Conservation (phyloP, 2,888 invertebrate species). For the Hypomecis punctinalis region DNA sequence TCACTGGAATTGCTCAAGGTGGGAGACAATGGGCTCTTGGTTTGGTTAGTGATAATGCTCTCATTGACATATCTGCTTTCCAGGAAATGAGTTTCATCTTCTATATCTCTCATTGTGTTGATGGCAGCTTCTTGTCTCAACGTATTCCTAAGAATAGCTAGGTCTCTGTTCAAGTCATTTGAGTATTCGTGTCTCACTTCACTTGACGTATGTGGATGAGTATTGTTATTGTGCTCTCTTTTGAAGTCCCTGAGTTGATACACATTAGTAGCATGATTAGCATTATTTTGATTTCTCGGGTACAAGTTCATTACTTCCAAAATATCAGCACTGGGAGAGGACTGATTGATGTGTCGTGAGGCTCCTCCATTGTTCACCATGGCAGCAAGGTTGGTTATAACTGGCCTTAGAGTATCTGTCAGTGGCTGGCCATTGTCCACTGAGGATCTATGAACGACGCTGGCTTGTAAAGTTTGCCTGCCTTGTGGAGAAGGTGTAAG, state of each 20-base stretch:
- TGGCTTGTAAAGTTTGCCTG: conserved; percentile 74
- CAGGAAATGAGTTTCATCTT: conserved; percentile 72
- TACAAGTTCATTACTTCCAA: conserved; percentile 83
- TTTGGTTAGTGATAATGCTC: conserved; percentile 44
- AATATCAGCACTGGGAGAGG: conserved; percentile 83
- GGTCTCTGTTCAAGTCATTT: conserved; percentile 76
- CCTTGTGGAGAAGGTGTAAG: conserved; percentile 71
- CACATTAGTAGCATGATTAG: conserved; percentile 80
- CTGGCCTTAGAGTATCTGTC: conserved; percentile 52
- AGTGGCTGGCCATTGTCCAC: conserved; percentile 71
- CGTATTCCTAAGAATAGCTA: conserved; percentile 72
- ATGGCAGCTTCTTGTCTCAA: conserved; percentile 67
- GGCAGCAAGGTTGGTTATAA: conserved; percentile 60
- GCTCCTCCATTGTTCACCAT: conserved; percentile 51
- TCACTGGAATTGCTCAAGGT: conserved; percentile 77
- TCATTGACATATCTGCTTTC: conserved; percentile 70
- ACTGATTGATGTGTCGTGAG: conserved; percentile 58
- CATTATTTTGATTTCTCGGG: conserved; percentile 67
- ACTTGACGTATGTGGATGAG: conserved; percentile 58
- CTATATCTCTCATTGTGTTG: conserved; percentile 72
- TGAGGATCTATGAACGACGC: conserved; percentile 75
- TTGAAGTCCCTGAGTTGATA: conserved; percentile 85
- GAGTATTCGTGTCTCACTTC: conserved; percentile 70
- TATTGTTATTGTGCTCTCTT: conserved; percentile 80
- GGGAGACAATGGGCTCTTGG: conserved; percentile 67